A percentile compares a stretch with the other conserved stretches of the same genome.
These are phyloP conservation scores for Nemoura dubitans DNA, from an alignment of 2,888 invertebrate genomes.

Conservation along the genomic window DNA sequence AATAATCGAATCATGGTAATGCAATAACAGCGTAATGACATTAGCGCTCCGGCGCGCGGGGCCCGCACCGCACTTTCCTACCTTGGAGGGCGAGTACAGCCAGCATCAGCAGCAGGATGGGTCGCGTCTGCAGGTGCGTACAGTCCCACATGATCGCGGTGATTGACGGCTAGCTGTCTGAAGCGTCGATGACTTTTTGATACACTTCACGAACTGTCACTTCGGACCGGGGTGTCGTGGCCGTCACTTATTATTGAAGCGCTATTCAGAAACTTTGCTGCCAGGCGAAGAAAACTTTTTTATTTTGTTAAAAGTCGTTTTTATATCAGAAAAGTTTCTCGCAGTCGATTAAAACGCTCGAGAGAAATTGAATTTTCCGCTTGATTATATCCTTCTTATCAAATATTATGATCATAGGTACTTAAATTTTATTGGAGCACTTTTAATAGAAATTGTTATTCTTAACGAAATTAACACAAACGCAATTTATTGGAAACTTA, in stretches of 20 bases:
- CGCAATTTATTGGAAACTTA: neutral
- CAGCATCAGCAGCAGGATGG: neutral
- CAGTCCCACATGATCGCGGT: neutral
- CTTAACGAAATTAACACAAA: neutral
- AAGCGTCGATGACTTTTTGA: neutral
- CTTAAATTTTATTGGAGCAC: neutral
- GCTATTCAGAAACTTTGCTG: neutral
- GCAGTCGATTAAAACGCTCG: neutral
- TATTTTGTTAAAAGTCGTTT: neutral
- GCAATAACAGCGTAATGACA: slow-evolving; percentile 24
- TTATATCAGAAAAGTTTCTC: neutral
- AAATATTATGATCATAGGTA: neutral
- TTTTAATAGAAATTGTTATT: slow-evolving; percentile 8
- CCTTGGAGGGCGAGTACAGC: slow-evolving; percentile 14
- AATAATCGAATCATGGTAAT: slow-evolving; percentile 12
- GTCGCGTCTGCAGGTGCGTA: neutral
- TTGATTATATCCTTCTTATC: neutral
- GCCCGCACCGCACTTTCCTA: neutral
- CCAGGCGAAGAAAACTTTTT: neutral
- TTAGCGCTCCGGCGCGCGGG: neutral
- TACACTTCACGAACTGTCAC: neutral
- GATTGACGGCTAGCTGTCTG: neutral
- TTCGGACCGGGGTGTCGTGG: neutral
- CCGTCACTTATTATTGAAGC: neutral
- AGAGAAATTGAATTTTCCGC: neutral